These are phyloP conservation scores for Operophtera brumata DNA, from an alignment of 2,888 invertebrate genomes.

Conservation along the genomic window DNA sequence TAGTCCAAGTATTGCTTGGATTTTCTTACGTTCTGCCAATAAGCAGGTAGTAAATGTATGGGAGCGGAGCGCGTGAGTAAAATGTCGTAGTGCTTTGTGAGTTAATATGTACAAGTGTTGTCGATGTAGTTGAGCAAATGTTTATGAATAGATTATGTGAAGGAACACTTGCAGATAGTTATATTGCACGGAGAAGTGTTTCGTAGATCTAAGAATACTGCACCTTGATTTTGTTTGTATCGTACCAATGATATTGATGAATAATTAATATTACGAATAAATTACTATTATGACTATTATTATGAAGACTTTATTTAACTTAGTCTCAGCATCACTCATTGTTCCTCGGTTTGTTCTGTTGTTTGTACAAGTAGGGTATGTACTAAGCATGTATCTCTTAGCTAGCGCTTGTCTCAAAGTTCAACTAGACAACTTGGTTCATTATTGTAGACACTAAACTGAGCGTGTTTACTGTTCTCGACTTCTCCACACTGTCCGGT, in stretches of 20 bases:
- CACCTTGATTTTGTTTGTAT: no score
- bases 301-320: no score
- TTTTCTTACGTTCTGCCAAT: slow-evolving; percentile 40
- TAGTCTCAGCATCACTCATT: no score
- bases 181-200: no score
- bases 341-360: not conserved
- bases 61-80: slow-evolving; percentile 17
- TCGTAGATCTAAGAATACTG: no score
- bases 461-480: slow-evolving; percentile 40
- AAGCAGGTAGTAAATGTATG: slow-evolving; percentile 31
- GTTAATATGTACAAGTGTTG: slow-evolving; percentile 3
- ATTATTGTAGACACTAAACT: slow-evolving; percentile 53
- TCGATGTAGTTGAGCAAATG: not conserved
- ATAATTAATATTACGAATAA: no score
- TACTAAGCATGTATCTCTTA: slow-evolving; percentile 13
- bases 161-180: not conserved
- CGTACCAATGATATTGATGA: no score
- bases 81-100: slow-evolving; percentile 9
- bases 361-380: not conserved
- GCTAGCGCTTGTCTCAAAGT: slow-evolving; percentile 17
- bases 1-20: slow-evolving; percentile 50
- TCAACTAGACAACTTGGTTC: slow-evolving; percentile 41
- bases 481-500: slow-evolving; percentile 20
- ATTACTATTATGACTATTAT: no score
- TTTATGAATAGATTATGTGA: not conserved